Evolutionary conservation across 2,888 invertebrate species (phyloP).

Genomic region (Agrochola circellaris): DNA sequence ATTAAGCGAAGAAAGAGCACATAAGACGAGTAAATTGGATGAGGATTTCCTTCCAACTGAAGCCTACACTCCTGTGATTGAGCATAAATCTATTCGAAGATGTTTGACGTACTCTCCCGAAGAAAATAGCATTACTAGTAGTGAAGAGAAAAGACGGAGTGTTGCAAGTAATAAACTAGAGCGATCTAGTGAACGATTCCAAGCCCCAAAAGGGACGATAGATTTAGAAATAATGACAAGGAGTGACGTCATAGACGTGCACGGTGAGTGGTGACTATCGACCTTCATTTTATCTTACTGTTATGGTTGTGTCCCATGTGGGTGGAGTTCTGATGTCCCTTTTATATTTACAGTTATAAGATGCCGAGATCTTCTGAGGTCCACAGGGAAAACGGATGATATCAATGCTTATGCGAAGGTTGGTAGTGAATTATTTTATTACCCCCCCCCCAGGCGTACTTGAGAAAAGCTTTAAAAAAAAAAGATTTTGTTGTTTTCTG

Average conservation of each 20-base stretch:
- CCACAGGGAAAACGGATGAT: slow-evolving; percentile 91
- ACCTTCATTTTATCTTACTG: slow-evolving; percentile 57
- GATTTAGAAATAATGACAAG: slow-evolving; percentile 91
- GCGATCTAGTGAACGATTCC: slow-evolving; percentile 81
- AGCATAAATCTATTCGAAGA: slow-evolving; percentile 88
- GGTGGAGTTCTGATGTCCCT: slow-evolving; percentile 35
- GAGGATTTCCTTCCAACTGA: slow-evolving; percentile 84
- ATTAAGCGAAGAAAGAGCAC: slow-evolving; percentile 85
- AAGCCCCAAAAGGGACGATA: slow-evolving; percentile 90
- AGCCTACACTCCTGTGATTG: slow-evolving; percentile 85
- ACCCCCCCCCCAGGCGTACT: slow-evolving; percentile 2
- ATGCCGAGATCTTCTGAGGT: slow-evolving; percentile 93
- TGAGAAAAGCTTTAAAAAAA: not conserved
- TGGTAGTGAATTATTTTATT: slow-evolving; percentile 43
- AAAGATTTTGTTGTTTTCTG: not conserved
- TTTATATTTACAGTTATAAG: slow-evolving; percentile 92
- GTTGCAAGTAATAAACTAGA: slow-evolving; percentile 87
- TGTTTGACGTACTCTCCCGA: slow-evolving; percentile 91
- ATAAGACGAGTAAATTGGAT: slow-evolving; percentile 89
- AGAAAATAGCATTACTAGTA: slow-evolving; percentile 87
- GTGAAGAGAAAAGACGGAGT: slow-evolving; percentile 89
- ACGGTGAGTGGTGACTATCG: slow-evolving; percentile 92
- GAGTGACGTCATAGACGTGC: slow-evolving; percentile 92
- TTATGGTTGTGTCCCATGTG: slow-evolving; percentile 31
- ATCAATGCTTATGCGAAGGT: slow-evolving; percentile 96